Percentiles rank a stretch among this genome's conserved stretches.
These are phyloP conservation scores for Palythoa grandis DNA, from an alignment of 92 coral and sea anemone genomes.

Conservation along the genomic window DNA sequence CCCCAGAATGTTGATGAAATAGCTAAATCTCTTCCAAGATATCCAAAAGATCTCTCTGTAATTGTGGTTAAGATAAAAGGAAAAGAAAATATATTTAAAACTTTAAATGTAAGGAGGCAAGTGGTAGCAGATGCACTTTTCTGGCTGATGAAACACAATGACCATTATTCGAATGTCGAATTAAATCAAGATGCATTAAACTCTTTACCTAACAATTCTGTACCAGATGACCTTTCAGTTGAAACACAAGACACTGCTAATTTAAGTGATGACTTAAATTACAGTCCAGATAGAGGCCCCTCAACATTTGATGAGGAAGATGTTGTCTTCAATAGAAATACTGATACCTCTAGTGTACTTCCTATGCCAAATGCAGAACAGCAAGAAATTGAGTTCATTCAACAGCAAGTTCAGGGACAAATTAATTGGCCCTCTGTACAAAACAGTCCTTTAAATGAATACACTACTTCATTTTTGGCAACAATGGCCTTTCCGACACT, in stretches of 20 bases:
- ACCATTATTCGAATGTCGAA: slow-evolving; percentile 44
- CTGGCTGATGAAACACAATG: slow-evolving; percentile 35
- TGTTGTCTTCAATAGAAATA: slow-evolving; percentile 45
- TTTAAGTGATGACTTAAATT: slow-evolving; percentile 30
- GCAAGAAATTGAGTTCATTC: slow-evolving; percentile 34
- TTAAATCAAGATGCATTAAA: slow-evolving; percentile 45
- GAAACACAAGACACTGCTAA: slow-evolving; percentile 35
- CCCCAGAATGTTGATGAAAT: neutral
- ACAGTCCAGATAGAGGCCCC: slow-evolving; percentile 45
- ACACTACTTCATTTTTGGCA: slow-evolving; percentile 12
- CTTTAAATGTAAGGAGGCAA: slow-evolving; percentile 1
- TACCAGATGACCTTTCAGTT: slow-evolving; percentile 34
- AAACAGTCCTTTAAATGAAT: slow-evolving; percentile 8
- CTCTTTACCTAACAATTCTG: slow-evolving; percentile 45
- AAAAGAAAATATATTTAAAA: slow-evolving; percentile 1
- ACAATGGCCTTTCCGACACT: slow-evolving; percentile 9
- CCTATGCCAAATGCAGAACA: slow-evolving; percentile 45
- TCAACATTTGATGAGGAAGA: slow-evolving; percentile 44
- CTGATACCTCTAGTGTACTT: slow-evolving; percentile 50
- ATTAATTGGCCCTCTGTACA: neutral
- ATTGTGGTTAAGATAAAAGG: neutral
- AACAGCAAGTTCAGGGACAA: slow-evolving; percentile 11
- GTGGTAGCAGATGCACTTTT: neutral
- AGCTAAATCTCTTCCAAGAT: slow-evolving; percentile 9
- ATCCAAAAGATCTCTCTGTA: slow-evolving; percentile 6